A percentile compares a stretch with the other conserved stretches of the same genome.
These are phyloP conservation scores for Subacronicta megacephala DNA, from an alignment of 2,888 invertebrate species.

Conservation along the genomic window DNA sequence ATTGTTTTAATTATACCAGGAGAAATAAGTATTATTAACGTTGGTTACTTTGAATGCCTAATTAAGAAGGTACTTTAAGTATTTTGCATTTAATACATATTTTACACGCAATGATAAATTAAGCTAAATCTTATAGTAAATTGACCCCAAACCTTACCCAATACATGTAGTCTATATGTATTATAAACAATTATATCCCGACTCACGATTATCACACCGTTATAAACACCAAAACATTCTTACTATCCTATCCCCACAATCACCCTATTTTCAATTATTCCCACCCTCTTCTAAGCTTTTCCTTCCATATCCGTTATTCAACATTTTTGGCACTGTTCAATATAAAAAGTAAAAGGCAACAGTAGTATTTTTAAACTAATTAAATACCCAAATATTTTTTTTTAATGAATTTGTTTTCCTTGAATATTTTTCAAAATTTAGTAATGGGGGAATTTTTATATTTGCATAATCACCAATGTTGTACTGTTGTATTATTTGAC, in stretches of 20 bases:
- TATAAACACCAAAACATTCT: slow-evolving; percentile 26
- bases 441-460: no score
- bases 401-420: neutral
- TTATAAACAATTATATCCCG: slow-evolving; percentile 41
- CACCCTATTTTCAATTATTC: slow-evolving; percentile 42
- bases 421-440: no score
- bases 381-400: slow-evolving; percentile 7
- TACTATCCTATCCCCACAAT: slow-evolving; percentile 45
- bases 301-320: slow-evolving; percentile 22
- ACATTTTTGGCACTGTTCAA: slow-evolving; percentile 39
- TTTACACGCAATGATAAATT: slow-evolving; percentile 30
- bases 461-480: no score
- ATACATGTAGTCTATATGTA: slow-evolving; percentile 43
- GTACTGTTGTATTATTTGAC: no score
- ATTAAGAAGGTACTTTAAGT: neutral
- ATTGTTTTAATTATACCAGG: no score
- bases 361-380: slow-evolving; percentile 21
- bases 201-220: slow-evolving; percentile 46
- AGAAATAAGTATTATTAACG: no score
- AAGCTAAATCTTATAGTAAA: slow-evolving; percentile 5
- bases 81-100: slow-evolving; percentile 26
- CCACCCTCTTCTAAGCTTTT: slow-evolving; percentile 40
- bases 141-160: slow-evolving; percentile 55
- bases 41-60: no score
- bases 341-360: slow-evolving; percentile 17